Evolutionary conservation across 2,113 vertebrate genomes (phyloP), one percentile per base, ranked within the genome.

Genomic region (Phalacrocorax pelagicus): DNA sequence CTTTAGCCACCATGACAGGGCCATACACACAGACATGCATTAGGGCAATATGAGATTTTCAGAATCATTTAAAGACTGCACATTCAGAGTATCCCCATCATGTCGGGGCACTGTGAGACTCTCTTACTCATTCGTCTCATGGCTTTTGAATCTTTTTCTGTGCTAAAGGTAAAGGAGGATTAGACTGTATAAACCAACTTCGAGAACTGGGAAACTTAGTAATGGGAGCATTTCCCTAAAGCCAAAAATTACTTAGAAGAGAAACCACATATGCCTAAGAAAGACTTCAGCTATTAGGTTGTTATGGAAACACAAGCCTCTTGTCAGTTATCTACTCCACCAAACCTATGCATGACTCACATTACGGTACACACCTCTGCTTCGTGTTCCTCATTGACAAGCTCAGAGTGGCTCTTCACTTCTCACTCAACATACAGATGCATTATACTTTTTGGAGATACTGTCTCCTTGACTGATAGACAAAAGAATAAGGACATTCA

Each of bases 271-370:
- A n/a, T 86, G 38, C 57, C 15, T 67, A 90, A 88, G 49, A 83
- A 62, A 65, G 54, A 30, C 47, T 67, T 85, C 51, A 62, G 40
- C 51, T 88, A 27, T 85, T 40, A 81, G 55, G 78, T 70, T 92
- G 82, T 92, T 92, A 93, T 85, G 70, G 79, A 92, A 96, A 93
- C 93, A 79, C 27, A 79, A 71, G 11, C 27, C 14, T 71, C 57
- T 62, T 66, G 16, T 71, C 38, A 71, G 73, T 32, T 57, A 82
- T 18, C 32, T 72, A 27, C 34, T 81, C 36, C 74, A 54, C 5
- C 61, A 79, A 69, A 82, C 0, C 0, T 2, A 58, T 27, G 27
- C 55, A 30, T 4, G 4, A 44, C 66, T 90, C 52, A 58, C 2
- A 0, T 38, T 67, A 51, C 1, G 0, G 59, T 32, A 54, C 34